Conservation (phyloP, 1,140 invertebrate genomes). For the Latrodectus geometricus region DNA sequence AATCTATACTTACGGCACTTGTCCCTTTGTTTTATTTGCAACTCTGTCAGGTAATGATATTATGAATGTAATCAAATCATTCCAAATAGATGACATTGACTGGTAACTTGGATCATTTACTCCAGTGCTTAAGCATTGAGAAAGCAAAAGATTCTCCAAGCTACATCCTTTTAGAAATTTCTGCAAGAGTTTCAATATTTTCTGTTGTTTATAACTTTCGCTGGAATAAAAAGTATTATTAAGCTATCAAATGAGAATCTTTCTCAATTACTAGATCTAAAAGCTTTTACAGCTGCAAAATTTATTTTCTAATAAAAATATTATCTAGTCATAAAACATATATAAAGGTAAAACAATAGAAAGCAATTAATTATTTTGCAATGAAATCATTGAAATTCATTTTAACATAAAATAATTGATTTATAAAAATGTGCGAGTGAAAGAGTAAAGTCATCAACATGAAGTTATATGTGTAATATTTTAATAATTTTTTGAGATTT, state of each 20-base stretch:
- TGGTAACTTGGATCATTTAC: neutral
- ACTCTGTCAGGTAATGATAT: conserved; percentile 34
- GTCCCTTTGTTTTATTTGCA: conserved; percentile 25
- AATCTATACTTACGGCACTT: conserved; percentile 29
- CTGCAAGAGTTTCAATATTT: conserved; percentile 6
- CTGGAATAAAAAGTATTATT: conserved; percentile 11
- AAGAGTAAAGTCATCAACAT: no score
- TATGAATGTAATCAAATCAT: conserved; percentile 22
- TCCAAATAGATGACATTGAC: conserved; percentile 19
- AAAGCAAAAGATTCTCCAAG: neutral
- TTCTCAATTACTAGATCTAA: no score
- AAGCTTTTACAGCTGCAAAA: no score
- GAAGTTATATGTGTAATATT: no score
- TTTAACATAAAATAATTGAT: no score
- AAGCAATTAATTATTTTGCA: no score
- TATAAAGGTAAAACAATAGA: no score
- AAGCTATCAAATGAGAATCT: neutral
- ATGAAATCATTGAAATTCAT: no score
- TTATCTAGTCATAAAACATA: no score
- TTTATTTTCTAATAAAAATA: no score
- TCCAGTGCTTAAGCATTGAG: conserved; percentile 12
- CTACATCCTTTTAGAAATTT: conserved; percentile 3
- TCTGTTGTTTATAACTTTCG: conserved; percentile 24
- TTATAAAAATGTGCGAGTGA: no score
- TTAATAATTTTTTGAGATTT: no score